Base-by-base conservation (phyloP, 2,888 invertebrate species). In the Anticlea derivata region DNA sequence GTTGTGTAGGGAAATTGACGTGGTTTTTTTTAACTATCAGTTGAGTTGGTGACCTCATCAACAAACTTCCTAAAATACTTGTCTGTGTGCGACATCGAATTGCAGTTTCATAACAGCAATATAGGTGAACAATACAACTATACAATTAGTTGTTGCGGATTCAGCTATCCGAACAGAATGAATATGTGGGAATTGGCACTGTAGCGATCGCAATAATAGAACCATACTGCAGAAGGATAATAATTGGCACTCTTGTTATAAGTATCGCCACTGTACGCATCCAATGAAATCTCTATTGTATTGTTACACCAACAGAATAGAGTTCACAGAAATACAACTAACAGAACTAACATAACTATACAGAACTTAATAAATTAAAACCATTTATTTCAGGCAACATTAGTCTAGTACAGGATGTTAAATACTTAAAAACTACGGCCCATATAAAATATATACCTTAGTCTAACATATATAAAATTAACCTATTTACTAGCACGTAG, bases 231-330 rank as follows among this genome's bases (percentile, higher is more conserved):
- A 55, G 50, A 51, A 56, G 50, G 55, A 53, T 64, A 65, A 65
- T 65, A 66, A 66, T 66, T 66, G 63, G 59, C 59, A 57, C 61
- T 64, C 46, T 39, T 27, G 50, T 52, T 55, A 55, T 53, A 50
- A 49, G 55, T 48, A 48, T 40, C 37, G 48, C 38, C 38, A 29
- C 45, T 52, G 44, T 50, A 55, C 52, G 51, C 57, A 52, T 45
- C 49, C 52, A 44, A 39, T 55, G 50, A 52, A 55, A 55, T 41
- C 45, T 54, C 55, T 59, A 58, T 55, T 59, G 57, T 53, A 48
- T 46, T 50, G 30, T 52, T 43, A 41, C 27, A 39, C 31, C 5
- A 41, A 48, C 46, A 56, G 58, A 30, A 35, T 12, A 39, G 5
- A 24, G 26, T 37, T 39, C 10, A 20, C 41, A 43, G 52, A 27